A percentile compares a stretch with the other conserved stretches of the same genome.
phyloP scores from a whole-genome alignment of 2,113 vertebrate species.

The Camelus bactrianus region DNA sequence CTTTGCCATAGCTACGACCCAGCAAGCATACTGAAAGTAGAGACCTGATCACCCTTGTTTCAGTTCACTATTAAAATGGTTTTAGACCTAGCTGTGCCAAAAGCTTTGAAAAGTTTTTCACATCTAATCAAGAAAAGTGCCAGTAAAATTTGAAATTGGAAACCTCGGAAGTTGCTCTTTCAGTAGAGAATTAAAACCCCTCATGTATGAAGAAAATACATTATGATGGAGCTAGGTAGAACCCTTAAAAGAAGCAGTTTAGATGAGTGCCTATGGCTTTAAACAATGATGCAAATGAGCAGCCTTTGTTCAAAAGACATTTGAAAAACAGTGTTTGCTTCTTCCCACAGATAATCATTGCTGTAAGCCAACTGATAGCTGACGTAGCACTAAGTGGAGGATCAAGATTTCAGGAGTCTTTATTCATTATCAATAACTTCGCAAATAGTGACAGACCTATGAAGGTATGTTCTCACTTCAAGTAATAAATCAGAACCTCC shows the following conservation, averaged over 20 bases:
- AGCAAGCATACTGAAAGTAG: neutral
- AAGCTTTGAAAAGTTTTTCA: neutral
- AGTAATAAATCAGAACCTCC: neutral
- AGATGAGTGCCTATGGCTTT: neutral
- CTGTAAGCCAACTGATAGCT: constrained; percentile 97
- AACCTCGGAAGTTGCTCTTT: neutral
- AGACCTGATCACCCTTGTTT: neutral
- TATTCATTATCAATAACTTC: constrained; percentile 99
- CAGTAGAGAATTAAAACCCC: constrained; percentile 14
- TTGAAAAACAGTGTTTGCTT: constrained; percentile 49
- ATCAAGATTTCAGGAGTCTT: constrained; percentile 97
- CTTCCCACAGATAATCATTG: constrained; percentile 95
- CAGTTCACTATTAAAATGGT: neutral
- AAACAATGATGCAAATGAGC: neutral
- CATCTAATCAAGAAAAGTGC: neutral
- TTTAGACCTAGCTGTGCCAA: neutral
- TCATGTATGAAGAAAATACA: neutral
- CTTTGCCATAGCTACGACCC: neutral
- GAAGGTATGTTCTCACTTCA: constrained; percentile 91
- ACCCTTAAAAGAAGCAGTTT: neutral
- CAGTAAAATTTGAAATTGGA: neutral
- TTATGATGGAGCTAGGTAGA: neutral
- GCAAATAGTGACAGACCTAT: constrained; percentile 98
- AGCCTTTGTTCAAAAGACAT: constrained; percentile 29
- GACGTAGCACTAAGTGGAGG: constrained; percentile 96